phyloP scores from a whole-genome alignment of 2,888 invertebrate species.

The Spodoptera littoralis region DNA sequence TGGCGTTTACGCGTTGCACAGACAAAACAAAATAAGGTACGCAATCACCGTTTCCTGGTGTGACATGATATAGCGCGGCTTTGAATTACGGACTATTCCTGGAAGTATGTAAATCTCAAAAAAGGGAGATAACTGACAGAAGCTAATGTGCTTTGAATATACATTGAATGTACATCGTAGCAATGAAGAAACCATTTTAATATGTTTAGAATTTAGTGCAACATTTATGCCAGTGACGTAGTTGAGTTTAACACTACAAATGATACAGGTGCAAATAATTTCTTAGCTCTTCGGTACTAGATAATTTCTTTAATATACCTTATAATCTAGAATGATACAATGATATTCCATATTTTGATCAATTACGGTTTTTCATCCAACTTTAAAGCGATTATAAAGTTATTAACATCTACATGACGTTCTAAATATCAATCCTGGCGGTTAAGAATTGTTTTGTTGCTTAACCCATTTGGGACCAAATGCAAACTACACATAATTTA shows the following conservation, averaged over 20 bases:
- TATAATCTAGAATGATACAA: not conserved
- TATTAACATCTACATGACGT: too few species aligned
- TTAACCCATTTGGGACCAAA: too few species aligned
- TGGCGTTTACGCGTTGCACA: slow-evolving; percentile 25
- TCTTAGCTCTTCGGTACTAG: not conserved
- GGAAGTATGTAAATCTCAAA: slow-evolving; percentile 49
- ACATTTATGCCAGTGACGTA: not conserved
- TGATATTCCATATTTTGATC: too few species aligned
- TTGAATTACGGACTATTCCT: slow-evolving; percentile 58
- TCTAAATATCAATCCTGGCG: too few species aligned
- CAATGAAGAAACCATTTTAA: slow-evolving; percentile 8
- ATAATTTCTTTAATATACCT: too few species aligned
- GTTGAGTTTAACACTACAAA: slow-evolving; percentile 11
- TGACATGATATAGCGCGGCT: slow-evolving; percentile 51
- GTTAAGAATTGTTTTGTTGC: too few species aligned
- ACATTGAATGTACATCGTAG: not conserved
- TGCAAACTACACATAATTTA: too few species aligned
- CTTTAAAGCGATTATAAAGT: too few species aligned
- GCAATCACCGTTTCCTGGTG: slow-evolving; percentile 44
- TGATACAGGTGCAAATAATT: slow-evolving; percentile 20
- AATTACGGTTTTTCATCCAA: too few species aligned
- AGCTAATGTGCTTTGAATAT: slow-evolving; percentile 46
- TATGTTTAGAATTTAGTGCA: not conserved
- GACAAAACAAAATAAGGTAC: slow-evolving; percentile 45
- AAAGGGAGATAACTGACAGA: slow-evolving; percentile 42